Conservation (phyloP, 2,113 vertebrate species). For the Theristicus caerulescens region DNA sequence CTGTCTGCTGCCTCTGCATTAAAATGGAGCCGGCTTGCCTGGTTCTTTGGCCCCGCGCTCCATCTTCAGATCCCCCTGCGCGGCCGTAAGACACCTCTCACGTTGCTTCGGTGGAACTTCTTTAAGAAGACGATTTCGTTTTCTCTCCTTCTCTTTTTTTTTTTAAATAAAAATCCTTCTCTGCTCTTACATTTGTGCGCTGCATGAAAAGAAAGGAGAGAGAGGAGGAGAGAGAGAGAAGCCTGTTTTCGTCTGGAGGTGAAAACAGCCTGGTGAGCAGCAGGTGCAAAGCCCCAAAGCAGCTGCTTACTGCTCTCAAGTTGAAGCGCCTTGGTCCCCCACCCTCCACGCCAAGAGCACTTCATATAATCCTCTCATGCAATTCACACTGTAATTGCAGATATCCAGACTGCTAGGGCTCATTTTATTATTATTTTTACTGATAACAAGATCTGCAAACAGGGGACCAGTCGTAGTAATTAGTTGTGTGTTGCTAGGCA, state of each 20-base stretch:
- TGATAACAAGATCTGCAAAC: slow-evolving; percentile 77
- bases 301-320: slow-evolving; percentile 83
- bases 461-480: slow-evolving; percentile 73
- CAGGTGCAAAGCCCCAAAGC: slow-evolving; percentile 86
- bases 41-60: slow-evolving; percentile 33
- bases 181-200: slow-evolving; percentile 44
- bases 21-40: slow-evolving; percentile 73
- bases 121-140: not conserved
- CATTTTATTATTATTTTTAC: slow-evolving; percentile 76
- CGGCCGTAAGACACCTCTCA: slow-evolving; percentile 42
- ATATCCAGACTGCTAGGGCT: slow-evolving; percentile 77
- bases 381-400: slow-evolving; percentile 89
- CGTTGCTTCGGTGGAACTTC: slow-evolving; percentile 44
- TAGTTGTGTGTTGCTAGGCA: slow-evolving; percentile 74
- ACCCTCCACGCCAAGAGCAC: slow-evolving; percentile 82
- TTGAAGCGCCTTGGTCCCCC: slow-evolving; percentile 74
- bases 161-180: not conserved
- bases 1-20: slow-evolving; percentile 79
- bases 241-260: slow-evolving; percentile 79
- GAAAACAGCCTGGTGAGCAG: slow-evolving; percentile 82
- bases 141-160: not conserved
- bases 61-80: slow-evolving; percentile 44
- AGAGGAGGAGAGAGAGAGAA: slow-evolving; percentile 48
- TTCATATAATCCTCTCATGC: slow-evolving; percentile 88
- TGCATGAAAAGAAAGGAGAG: slow-evolving; percentile 61